A percentile compares a stretch with the other conserved stretches of the same genome.
These are phyloP conservation scores for Drosophila kepulauana DNA, from an alignment of 1,140 invertebrate genomes.

Conservation along the genomic window DNA sequence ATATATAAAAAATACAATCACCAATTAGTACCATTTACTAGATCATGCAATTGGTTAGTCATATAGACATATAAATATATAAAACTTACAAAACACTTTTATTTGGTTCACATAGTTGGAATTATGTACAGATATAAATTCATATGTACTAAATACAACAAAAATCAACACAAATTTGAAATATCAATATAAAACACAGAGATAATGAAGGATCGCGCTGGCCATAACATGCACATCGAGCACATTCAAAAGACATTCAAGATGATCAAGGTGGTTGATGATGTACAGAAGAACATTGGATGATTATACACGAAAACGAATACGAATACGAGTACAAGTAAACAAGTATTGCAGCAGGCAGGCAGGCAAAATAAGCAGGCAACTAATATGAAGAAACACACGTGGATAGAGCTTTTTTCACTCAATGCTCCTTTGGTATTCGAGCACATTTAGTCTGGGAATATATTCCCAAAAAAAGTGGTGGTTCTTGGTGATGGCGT, in stretches of 20 bases:
- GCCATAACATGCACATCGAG: constrained; percentile 64
- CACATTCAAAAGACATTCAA: constrained; percentile 58
- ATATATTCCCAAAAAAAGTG: constrained; percentile 37
- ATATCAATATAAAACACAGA: constrained; percentile 15
- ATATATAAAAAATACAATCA: not conserved
- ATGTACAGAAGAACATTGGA: constrained; percentile 34
- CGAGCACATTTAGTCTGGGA: constrained; percentile 49
- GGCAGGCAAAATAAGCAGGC: constrained; percentile 72
- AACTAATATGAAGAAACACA: constrained; percentile 66
- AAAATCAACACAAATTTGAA: constrained; percentile 60
- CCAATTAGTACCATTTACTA: constrained; percentile 50
- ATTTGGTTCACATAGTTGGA: constrained; percentile 7
- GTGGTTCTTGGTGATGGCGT: constrained; percentile 43
- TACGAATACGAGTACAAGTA: constrained; percentile 9
- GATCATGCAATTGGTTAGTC: constrained; percentile 42
- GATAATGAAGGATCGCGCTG: constrained; percentile 48
- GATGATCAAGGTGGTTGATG: constrained; percentile 45
- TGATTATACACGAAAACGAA: constrained; percentile 41
- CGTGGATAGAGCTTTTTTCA: constrained; percentile 18
- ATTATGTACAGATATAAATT: constrained; percentile 48
- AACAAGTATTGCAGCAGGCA: constrained; percentile 63
- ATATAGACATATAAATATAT: constrained; percentile 19
- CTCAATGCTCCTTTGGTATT: constrained; percentile 17
- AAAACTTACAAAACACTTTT: constrained; percentile 57
- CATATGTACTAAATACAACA: constrained; percentile 74